These are phyloP conservation scores for Drosophila eugracilis DNA, from an alignment of 1,140 invertebrate species.

Conservation along the genomic window DNA sequence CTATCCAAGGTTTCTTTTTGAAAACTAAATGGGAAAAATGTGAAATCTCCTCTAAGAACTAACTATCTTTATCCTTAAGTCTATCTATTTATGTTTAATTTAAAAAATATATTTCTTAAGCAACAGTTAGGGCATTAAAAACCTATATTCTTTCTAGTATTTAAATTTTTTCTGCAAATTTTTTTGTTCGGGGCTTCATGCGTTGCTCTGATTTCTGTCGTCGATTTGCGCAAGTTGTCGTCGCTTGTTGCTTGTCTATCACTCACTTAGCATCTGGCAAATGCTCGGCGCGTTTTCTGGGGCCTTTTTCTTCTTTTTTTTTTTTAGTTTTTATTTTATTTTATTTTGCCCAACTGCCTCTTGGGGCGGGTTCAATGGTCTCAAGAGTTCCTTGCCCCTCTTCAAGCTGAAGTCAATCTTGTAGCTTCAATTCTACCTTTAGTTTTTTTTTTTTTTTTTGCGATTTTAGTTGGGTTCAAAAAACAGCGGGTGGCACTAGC, in stretches of 20 bases:
- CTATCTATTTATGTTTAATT: no score
- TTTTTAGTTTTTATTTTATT: neutral
- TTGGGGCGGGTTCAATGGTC: constrained; percentile 59
- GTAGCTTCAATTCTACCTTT: constrained; percentile 10
- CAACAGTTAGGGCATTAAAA: constrained; percentile 4
- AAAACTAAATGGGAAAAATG: no score
- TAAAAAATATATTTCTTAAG: neutral
- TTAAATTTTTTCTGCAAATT: constrained; percentile 4
- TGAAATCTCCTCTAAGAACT: no score
- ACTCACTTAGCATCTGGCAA: constrained; percentile 62
- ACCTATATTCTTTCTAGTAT: no score
- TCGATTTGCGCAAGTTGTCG: constrained; percentile 60
- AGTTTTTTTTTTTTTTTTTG: constrained; percentile 21
- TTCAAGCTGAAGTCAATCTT: constrained; percentile 29
- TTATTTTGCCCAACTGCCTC: constrained; percentile 22
- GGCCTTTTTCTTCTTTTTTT: constrained; percentile 26
- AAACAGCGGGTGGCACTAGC: constrained; percentile 55
- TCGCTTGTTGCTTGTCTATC: constrained; percentile 62
- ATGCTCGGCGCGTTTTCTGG: constrained; percentile 44
- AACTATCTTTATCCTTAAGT: no score
- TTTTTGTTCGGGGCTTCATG: constrained; percentile 19
- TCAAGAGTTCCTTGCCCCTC: constrained; percentile 33
- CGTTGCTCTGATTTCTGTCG: constrained; percentile 48
- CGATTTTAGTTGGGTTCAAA: constrained; percentile 16
- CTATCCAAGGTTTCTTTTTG: no score